These are phyloP conservation scores for Ceyx cyanopectus DNA, from an alignment of 2,113 vertebrate species.

Conservation along the genomic window DNA sequence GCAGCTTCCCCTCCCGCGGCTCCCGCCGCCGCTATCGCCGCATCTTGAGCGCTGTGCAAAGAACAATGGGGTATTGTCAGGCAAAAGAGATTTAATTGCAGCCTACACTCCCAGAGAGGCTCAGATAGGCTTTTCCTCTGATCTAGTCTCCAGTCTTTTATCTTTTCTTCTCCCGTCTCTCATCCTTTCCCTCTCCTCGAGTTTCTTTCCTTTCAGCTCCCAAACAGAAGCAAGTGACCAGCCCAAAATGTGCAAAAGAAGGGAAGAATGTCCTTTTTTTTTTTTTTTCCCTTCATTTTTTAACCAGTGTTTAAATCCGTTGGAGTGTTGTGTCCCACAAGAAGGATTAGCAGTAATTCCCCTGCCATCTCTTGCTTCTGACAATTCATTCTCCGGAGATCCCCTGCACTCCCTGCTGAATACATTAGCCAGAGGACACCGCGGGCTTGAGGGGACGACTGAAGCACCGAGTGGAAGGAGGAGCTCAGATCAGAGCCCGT, in stretches of 20 bases:
- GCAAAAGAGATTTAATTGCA: conserved; percentile 66
- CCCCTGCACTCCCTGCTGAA: conserved; percentile 29
- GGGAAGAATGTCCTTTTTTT: background rate
- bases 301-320: conserved; percentile 27
- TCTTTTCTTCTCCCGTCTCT: background rate
- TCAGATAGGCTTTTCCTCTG: conserved; percentile 11
- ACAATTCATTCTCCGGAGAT: conserved; percentile 54
- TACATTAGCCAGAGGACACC: conserved; percentile 51
- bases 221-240: background rate
- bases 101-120: conserved; percentile 24
- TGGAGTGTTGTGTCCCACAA: conserved; percentile 18
- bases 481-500: accelerated
- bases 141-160: background rate
- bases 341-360: conserved; percentile 69
- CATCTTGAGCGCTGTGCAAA: conserved; percentile 4
- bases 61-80: conserved; percentile 8
- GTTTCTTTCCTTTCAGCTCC: background rate
- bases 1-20: background rate
- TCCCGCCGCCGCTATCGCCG: background rate
- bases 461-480: background rate
- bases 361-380: conserved; percentile 7
- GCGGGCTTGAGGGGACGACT: background rate
- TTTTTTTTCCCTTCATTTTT: background rate
- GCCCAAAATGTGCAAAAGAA: background rate
- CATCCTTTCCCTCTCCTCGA: background rate